Percentiles rank a stretch among this genome's conserved stretches.
Evolutionary conservation across 2,797 vertebrate species (phyloP).

Genomic region (Hemitrygon akajei): DNA sequence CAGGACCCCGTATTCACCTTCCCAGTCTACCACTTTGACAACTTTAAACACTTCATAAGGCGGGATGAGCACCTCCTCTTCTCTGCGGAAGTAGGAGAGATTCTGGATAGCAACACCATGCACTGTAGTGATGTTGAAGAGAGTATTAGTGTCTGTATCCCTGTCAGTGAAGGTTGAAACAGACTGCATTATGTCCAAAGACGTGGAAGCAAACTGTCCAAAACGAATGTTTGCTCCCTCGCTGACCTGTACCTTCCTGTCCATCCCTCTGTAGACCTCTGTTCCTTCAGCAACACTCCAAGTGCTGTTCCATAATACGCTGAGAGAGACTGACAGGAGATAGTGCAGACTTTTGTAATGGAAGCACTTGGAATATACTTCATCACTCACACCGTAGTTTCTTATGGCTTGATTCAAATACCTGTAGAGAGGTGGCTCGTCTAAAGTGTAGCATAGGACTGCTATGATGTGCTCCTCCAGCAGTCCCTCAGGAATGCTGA

Average conservation of each 20-base stretch:
- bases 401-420: constrained; percentile 1
- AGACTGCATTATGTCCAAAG: background rate
- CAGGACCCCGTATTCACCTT: background rate
- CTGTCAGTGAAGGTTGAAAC: background rate
- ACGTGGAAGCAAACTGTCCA: background rate
- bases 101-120: constrained; percentile 5
- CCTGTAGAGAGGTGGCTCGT: background rate
- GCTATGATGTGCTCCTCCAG: constrained; percentile 23
- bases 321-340: background rate
- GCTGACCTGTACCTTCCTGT: background rate
- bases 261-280: background rate
- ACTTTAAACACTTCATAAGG: constrained; percentile 4
- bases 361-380: constrained; percentile 17
- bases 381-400: background rate
- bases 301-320: background rate
- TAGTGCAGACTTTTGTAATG: constrained; percentile 23
- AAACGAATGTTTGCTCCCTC: background rate
- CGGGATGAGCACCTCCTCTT: constrained; percentile 32
- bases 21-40: background rate
- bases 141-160: background rate
- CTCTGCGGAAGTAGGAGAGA: background rate
- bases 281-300: background rate
- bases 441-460: constrained; percentile 1
- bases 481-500: background rate
- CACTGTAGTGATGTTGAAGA: constrained; percentile 9